Conservation (phyloP, 2,113 vertebrate genomes). For the Dendrocopos noguchii region DNA sequence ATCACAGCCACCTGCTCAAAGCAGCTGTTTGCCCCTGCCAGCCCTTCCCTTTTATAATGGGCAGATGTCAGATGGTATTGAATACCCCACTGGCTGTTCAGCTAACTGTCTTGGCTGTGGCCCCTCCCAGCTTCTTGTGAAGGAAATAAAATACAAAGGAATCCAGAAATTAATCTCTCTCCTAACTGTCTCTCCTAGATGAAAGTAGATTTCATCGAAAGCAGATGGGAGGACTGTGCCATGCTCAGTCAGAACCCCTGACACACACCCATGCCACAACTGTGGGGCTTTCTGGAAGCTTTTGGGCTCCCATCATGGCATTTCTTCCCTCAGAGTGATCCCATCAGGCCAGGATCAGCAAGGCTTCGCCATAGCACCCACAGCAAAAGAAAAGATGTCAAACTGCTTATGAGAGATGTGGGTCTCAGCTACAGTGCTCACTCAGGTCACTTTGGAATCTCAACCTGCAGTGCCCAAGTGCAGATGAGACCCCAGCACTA, state of each 20-base stretch:
- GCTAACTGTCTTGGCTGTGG: too few relatives aligned
- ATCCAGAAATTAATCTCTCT: too few relatives aligned
- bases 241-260: not conserved
- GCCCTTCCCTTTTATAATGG: too few relatives aligned
- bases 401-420: not conserved
- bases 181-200: too few relatives aligned
- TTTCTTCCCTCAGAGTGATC: accelerated
- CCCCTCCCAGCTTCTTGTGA: too few relatives aligned
- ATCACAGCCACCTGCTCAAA: too few relatives aligned
- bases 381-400: not conserved
- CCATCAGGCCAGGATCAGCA: accelerated
- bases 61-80: too few relatives aligned
- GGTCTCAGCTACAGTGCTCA: not conserved
- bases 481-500: accelerated
- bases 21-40: too few relatives aligned
- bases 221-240: accelerated
- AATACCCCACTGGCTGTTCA: too few relatives aligned
- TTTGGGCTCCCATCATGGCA: not conserved
- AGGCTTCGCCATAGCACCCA: not conserved
- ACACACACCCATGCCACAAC: accelerated
- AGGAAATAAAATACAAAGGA: too few relatives aligned
- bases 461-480: not conserved
- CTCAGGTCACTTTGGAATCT: accelerated
- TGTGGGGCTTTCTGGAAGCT: not conserved
- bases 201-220: not conserved